Conservation (phyloP, 2,113 vertebrate species). For the Myotis davidii region DNA sequence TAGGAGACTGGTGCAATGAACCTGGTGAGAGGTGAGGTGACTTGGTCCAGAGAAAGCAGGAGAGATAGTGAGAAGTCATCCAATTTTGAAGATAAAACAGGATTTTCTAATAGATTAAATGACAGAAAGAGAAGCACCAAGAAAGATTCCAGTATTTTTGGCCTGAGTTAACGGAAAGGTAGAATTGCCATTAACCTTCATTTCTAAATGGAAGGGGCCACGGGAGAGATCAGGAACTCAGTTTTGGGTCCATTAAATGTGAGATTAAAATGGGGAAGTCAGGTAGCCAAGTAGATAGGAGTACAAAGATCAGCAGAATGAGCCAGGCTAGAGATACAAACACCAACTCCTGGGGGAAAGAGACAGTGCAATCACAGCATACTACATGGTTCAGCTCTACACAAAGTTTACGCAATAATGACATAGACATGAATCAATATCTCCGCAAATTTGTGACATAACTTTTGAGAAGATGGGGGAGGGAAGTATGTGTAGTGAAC, state of each 20-base stretch:
- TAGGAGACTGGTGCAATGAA: background rate
- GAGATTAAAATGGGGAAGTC: background rate
- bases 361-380: background rate
- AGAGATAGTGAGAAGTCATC: background rate
- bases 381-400: background rate
- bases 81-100: background rate
- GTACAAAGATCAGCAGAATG: background rate
- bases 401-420: background rate
- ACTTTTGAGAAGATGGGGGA: constrained; percentile 8
- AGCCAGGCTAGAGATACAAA: background rate
- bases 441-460: background rate
- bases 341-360: background rate
- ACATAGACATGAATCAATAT: background rate
- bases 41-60: background rate
- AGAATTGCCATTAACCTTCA: background rate
- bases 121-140: background rate
- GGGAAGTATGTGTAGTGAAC: background rate
- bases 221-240: background rate
- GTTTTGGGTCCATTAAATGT: background rate
- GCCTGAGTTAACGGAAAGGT: background rate
- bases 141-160: background rate
- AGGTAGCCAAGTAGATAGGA: background rate
- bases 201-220: background rate
- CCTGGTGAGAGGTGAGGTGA: background rate
- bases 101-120: constrained; percentile 13